Base-by-base conservation (phyloP, 2,113 vertebrate species). In the Capreolus pygargus region DNA sequence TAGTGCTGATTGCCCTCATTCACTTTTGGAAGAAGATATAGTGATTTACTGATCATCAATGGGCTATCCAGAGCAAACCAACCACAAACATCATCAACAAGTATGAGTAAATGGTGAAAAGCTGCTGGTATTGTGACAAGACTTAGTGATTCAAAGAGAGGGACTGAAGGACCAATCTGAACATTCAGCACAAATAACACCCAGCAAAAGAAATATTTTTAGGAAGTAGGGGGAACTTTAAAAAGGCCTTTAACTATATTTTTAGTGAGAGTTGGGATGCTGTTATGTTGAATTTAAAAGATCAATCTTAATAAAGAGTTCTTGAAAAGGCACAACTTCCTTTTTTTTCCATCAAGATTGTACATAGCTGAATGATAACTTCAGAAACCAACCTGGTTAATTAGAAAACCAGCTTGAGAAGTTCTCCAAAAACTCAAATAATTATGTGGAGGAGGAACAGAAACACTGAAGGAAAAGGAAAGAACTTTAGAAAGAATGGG, bases 201-300 rank as follows among this genome's bases (percentile, higher is more conserved):
- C 9, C 27, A 36, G 74, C 23, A 50, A 47, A 61, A 61, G 4
- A 47, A 30, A 19, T 60, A 67, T 82, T 76, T 94, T 74, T 58
- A 74, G 61, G 74, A 92, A 86, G 45, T 70, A 57, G 23, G n/a
- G 91, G 39, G 39, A 79, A 78, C 23, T 92, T 90, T 43, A 27
- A 88, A 93, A 92, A 27, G 17, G 6, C 6, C 39, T 47, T 76
- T 60, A 43, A 21, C 54, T 96, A 25, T 92, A 90, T 92, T 96
- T 97, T 97, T 58, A 92, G 85, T 86, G 84, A 97, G 90, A 86
- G 14, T 54, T 57, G n/a, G 93, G 30, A 90, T 81, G 36, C 50
- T n/a, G 17, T 76, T 95, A 67, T 45, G 52, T 28, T 95, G 84
- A 76, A 58, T 97, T 85, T 9, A 89, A 97, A 89, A 86, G 43